Conservation (phyloP, 2,113 vertebrate genomes). For the Mungos mungo region DNA sequence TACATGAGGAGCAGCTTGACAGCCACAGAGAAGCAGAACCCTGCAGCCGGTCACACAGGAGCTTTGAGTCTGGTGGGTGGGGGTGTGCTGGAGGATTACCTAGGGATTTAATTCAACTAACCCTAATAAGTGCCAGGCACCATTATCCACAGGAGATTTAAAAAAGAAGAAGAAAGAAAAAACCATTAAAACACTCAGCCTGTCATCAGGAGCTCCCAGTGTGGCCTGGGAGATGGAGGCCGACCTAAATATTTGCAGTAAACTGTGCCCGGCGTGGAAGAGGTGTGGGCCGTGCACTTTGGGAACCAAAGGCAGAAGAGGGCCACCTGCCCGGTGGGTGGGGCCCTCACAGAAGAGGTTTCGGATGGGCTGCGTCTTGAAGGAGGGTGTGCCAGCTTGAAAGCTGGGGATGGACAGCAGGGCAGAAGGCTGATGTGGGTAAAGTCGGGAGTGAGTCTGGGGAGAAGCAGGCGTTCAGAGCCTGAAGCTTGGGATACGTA, state of each 20-base stretch:
- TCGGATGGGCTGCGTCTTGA: not conserved
- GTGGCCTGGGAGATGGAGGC: not conserved
- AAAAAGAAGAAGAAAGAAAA: not conserved
- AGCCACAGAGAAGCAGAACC: not conserved
- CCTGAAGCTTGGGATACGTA: not conserved
- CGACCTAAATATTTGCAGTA: not conserved
- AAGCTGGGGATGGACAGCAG: not conserved
- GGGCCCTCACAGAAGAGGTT: not conserved
- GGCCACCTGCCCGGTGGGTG: not conserved
- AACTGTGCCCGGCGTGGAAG: too few relatives aligned
- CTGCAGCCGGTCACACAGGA: not conserved
- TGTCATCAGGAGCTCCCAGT: not conserved
- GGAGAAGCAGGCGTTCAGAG: not conserved
- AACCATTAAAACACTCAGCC: not conserved
- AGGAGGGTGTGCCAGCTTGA: not conserved
- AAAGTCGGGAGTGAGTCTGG: not conserved
- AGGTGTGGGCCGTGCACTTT: not conserved
- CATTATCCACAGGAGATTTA: not conserved
- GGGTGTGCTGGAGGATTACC: not conserved
- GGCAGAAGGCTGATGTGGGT: not conserved
- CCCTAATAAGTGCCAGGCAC: not conserved
- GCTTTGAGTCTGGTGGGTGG: not conserved
- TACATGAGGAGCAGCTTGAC: fast-evolving
- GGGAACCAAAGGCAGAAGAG: not conserved
- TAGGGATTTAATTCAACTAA: too few relatives aligned